Evolutionary conservation across 2,113 vertebrate genomes (phyloP).

Genomic region (Aleadryas rufinucha): DNA sequence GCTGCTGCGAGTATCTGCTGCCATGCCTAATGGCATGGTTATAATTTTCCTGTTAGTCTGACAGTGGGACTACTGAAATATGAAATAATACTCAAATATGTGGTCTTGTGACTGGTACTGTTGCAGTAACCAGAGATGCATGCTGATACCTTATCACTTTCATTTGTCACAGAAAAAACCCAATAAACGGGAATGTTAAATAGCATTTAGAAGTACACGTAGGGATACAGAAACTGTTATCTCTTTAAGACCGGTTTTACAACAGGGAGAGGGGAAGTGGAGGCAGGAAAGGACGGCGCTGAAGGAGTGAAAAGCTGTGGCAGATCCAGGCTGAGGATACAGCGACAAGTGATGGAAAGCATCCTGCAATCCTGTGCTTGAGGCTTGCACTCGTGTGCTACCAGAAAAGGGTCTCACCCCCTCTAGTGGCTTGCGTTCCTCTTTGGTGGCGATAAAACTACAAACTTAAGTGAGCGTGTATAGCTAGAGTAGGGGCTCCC

Average conservation of each 20-base stretch:
- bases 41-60: background rate
- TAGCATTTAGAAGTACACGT: background rate
- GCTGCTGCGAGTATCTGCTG: background rate
- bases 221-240: background rate
- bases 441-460: background rate
- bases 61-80: background rate
- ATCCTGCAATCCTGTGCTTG: fast-evolving
- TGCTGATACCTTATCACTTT: background rate
- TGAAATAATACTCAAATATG: background rate
- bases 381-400: background rate
- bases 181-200: background rate
- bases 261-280: background rate
- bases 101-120: background rate
- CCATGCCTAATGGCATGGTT: background rate
- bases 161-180: background rate
- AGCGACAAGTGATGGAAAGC: background rate
- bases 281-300: background rate
- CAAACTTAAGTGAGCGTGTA: fast-evolving
- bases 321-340: background rate
- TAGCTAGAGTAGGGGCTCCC: background rate
- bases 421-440: background rate
- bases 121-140: background rate
- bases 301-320: background rate
- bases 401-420: background rate
- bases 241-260: background rate